Conservation (phyloP, 2,113 vertebrate species). For the Paramisgurnus dabryanus region DNA sequence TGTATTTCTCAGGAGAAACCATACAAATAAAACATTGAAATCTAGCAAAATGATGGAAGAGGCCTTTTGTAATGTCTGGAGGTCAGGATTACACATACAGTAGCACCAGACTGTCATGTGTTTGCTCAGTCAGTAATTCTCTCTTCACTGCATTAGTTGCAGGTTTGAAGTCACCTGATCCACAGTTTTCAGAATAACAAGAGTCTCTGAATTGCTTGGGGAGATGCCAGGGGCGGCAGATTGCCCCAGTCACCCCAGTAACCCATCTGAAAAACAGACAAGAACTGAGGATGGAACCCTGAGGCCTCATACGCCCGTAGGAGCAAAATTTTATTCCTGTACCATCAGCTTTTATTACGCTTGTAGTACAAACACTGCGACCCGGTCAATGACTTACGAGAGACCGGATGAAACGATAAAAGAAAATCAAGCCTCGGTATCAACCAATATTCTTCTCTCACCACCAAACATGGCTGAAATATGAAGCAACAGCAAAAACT, state of each 20-base stretch:
- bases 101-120: background rate
- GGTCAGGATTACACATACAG: background rate
- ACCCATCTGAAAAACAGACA: conserved; percentile 11
- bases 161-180: background rate
- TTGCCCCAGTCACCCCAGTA: conserved; percentile 14
- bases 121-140: background rate
- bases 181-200: background rate
- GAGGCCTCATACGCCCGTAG: conserved; percentile 2
- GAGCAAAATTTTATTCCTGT: background rate
- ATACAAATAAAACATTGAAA: background rate
- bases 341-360: conserved; percentile 3
- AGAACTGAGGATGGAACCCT: conserved; percentile 1
- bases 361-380: conserved; percentile 23
- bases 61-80: background rate
- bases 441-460: background rate
- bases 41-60: too few species aligned
- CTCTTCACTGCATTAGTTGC: conserved; percentile 3
- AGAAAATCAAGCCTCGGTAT: background rate
- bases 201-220: background rate
- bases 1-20: too few species aligned
- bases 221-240: conserved; percentile 13
- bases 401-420: conserved; percentile 31
- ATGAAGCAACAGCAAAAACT: background rate
- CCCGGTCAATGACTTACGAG: conserved; percentile 10
- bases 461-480: conserved; percentile 27